Evolutionary conservation across 1,140 invertebrate species (phyloP).

Genomic region (Drosophila insularis): DNA sequence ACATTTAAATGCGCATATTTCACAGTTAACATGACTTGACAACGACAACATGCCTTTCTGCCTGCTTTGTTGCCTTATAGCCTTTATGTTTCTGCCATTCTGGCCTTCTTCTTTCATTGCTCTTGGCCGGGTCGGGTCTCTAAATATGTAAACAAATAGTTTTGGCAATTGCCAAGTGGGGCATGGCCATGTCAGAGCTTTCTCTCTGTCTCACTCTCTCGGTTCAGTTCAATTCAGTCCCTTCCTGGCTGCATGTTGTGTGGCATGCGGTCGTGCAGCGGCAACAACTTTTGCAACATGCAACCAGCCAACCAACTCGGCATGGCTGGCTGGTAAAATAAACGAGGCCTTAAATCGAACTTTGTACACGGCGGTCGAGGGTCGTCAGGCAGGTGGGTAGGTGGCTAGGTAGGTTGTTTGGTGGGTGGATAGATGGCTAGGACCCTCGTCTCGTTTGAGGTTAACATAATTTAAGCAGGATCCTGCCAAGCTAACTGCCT

Average conservation of each 20-base stretch:
- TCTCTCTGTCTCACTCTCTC: neutral
- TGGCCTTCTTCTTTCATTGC: slow-evolving; percentile 49
- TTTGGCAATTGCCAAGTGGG: slow-evolving; percentile 81
- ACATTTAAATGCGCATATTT: slow-evolving; percentile 80
- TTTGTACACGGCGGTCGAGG: slow-evolving; percentile 55
- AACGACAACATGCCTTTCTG: slow-evolving; percentile 78
- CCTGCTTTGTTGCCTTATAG: slow-evolving; percentile 35
- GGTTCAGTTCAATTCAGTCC: slow-evolving; percentile 12
- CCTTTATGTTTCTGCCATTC: neutral
- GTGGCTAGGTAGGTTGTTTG: slow-evolving; percentile 21
- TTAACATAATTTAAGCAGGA: slow-evolving; percentile 76
- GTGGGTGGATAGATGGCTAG: slow-evolving; percentile 19
- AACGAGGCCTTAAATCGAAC: slow-evolving; percentile 81
- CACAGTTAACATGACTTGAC: slow-evolving; percentile 81
- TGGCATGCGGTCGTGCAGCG: slow-evolving; percentile 75
- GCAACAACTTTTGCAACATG: slow-evolving; percentile 79
- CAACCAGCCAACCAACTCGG: slow-evolving; percentile 56
- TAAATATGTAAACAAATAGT: slow-evolving; percentile 82
- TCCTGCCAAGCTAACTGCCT: slow-evolving; percentile 43
- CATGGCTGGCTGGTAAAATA: slow-evolving; percentile 58
- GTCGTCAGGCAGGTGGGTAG: neutral
- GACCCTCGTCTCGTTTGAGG: slow-evolving; percentile 73
- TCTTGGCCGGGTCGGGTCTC: slow-evolving; percentile 45
- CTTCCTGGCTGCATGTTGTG: slow-evolving; percentile 67
- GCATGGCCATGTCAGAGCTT: slow-evolving; percentile 63